Conservation (phyloP, 2,113 vertebrate genomes). For the Colossoma macropomum region DNA sequence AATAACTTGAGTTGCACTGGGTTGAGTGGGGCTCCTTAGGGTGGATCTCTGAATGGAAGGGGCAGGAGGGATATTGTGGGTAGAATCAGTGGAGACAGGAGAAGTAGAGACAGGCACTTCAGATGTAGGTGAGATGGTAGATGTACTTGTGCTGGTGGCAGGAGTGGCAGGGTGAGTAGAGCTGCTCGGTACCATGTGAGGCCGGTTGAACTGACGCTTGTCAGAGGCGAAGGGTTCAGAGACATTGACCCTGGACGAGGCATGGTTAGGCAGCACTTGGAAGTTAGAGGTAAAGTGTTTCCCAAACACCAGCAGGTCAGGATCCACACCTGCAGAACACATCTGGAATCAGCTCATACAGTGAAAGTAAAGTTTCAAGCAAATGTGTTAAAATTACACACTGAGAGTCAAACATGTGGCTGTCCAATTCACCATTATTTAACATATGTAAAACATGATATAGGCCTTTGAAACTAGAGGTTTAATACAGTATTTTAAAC, state of each 20-base stretch:
- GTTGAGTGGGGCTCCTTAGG: background rate
- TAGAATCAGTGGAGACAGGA: background rate
- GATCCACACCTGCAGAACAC: slow-evolving; percentile 84
- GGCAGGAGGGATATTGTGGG: background rate
- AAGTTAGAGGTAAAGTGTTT: slow-evolving; percentile 77
- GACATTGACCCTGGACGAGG: slow-evolving; percentile 70
- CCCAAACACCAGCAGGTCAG: slow-evolving; percentile 92
- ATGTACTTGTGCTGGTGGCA: slow-evolving; percentile 12
- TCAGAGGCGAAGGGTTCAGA: slow-evolving; percentile 74
- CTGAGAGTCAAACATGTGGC: background rate
- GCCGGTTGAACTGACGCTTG: slow-evolving; percentile 76
- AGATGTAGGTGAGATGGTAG: slow-evolving; percentile 32
- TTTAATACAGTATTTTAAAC: background rate
- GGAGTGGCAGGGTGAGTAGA: slow-evolving; percentile 58
- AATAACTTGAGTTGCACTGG: slow-evolving; percentile 1
- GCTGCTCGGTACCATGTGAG: slow-evolving; percentile 47
- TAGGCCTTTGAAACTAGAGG: background rate
- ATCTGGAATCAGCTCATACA: background rate
- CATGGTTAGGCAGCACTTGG: slow-evolving; percentile 69
- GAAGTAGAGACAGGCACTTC: background rate
- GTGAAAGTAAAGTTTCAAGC: background rate
- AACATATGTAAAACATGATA: background rate
- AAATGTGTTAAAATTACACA: background rate
- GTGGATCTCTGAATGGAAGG: background rate
- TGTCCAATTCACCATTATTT: background rate